A percentile compares a stretch with the other conserved stretches of the same genome.
Evolutionary conservation across 2,113 vertebrate species (phyloP).

Genomic region (Xiphorhynchus elegans): DNA sequence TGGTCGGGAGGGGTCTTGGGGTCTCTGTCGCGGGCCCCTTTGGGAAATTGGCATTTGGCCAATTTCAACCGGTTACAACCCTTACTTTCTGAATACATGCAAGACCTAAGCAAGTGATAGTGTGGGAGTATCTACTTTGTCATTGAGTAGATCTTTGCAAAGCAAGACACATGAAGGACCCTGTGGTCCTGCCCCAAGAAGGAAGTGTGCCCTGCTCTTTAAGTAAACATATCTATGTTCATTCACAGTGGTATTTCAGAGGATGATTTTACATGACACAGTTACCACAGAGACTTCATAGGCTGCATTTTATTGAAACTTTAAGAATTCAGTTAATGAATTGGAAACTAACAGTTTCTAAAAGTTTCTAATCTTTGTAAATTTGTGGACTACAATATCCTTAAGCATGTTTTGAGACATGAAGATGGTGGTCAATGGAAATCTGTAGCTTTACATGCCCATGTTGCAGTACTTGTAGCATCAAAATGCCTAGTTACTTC

Average conservation of each 20-base stretch:
- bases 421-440: neutral
- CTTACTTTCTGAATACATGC: too few relatives aligned
- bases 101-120: too few relatives aligned
- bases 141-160: neutral
- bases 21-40: too few relatives aligned
- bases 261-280: neutral
- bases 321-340: neutral
- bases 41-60: too few relatives aligned
- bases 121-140: neutral
- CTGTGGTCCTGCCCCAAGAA: neutral
- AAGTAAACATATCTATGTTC: accelerated
- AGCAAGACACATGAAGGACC: neutral
- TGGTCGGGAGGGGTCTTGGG: too few relatives aligned
- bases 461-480: neutral
- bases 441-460: neutral
- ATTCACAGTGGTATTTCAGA: neutral
- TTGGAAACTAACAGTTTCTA: neutral
- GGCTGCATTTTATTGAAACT: neutral
- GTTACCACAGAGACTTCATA: neutral
- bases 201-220: too few relatives aligned
- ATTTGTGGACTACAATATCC: neutral
- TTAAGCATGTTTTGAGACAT: neutral
- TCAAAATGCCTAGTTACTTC: neutral
- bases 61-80: too few relatives aligned
- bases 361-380: neutral